phyloP scores from a whole-genome alignment of 2,113 vertebrate genomes.

The Lates calcarifer region DNA sequence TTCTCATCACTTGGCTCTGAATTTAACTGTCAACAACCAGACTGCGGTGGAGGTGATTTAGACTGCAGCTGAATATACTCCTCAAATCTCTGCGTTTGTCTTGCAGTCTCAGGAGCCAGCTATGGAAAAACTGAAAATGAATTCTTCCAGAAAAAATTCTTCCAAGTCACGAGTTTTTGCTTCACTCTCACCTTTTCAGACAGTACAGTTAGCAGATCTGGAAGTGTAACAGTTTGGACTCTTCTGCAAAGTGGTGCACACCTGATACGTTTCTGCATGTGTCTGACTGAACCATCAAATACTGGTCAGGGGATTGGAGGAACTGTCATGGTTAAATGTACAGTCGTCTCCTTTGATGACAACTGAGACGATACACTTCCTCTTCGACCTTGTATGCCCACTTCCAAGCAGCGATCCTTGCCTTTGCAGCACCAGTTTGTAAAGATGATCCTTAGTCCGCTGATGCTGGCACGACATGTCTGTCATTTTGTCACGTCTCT shows the following conservation, averaged over 20 bases:
- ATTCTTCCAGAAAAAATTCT: slow-evolving; percentile 44
- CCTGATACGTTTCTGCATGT: slow-evolving; percentile 21
- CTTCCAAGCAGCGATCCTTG: slow-evolving; percentile 36
- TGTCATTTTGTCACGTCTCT: slow-evolving; percentile 67
- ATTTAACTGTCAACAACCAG: slow-evolving; percentile 84
- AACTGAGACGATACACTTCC: slow-evolving; percentile 13
- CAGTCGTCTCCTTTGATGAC: slow-evolving; percentile 16
- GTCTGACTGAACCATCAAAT: slow-evolving; percentile 9
- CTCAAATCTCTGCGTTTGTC: slow-evolving; percentile 42
- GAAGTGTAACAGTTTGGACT: slow-evolving; percentile 60
- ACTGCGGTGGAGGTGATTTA: slow-evolving; percentile 59
- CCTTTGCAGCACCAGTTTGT: slow-evolving; percentile 35
- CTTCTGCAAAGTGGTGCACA: slow-evolving; percentile 25
- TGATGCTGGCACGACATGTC: neutral
- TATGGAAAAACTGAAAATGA: slow-evolving; percentile 54
- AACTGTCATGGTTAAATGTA: slow-evolving; percentile 26
- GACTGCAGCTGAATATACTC: slow-evolving; percentile 65
- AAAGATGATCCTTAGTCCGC: slow-evolving; percentile 40
- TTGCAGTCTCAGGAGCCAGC: slow-evolving; percentile 53
- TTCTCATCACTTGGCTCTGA: slow-evolving; percentile 81
- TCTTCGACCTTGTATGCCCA: slow-evolving; percentile 19
- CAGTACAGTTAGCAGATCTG: slow-evolving; percentile 36
- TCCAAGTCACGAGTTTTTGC: slow-evolving; percentile 25
- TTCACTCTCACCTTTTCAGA: slow-evolving; percentile 41
- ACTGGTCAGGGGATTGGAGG: slow-evolving; percentile 5